These are phyloP conservation scores for Sebastes hopkinsi DNA, from an alignment of 2,797 vertebrate species.

Conservation along the genomic window DNA sequence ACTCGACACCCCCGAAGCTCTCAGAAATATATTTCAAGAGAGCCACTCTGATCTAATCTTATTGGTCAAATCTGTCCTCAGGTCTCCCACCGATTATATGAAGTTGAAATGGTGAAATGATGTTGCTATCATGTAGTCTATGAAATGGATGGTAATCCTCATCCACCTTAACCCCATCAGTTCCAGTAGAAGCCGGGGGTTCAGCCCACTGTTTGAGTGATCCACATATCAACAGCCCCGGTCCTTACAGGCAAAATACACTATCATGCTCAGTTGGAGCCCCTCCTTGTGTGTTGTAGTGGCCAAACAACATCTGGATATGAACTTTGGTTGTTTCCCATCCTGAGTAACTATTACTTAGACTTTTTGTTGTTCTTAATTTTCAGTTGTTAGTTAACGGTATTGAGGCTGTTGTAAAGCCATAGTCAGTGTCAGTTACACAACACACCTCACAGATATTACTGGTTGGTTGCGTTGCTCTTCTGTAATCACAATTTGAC, in stretches of 20 bases:
- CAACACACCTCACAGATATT: not conserved
- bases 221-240: not conserved
- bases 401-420: not conserved
- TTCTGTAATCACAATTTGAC: not conserved
- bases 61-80: conserved; percentile 1
- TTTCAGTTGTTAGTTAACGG: not conserved
- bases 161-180: not conserved
- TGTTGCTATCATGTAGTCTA: not conserved
- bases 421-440: not conserved
- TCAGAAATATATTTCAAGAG: not conserved
- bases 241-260: not conserved
- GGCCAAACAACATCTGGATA: not conserved
- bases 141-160: not conserved
- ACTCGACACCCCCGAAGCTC: not conserved
- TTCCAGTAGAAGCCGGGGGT: not conserved
- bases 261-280: not conserved
- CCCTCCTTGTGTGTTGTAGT: not conserved
- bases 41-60: not conserved
- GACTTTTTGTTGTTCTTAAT: not conserved
- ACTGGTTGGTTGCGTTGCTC: not conserved
- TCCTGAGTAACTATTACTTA: not conserved
- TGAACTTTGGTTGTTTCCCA: not conserved
- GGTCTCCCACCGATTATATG: not conserved
- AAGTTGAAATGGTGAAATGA: not conserved
- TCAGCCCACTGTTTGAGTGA: not conserved